phyloP scores from a whole-genome alignment of 2,113 vertebrate species.

The human (Homo sapiens) region GRCh38 chr15:42089501-42090000 shows the following conservation, averaged over 20 bases:
- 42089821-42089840: neutral
- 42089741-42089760: neutral
- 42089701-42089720: neutral
- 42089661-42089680: neutral
- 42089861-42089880: neutral
- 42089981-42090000: neutral
- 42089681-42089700: neutral
- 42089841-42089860: neutral
- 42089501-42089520: neutral
- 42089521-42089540: neutral
- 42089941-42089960: neutral
- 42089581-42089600: neutral
- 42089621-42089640: neutral
- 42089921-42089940: neutral
- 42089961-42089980: neutral
- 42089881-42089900: neutral
- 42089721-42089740: neutral
- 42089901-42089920: neutral
- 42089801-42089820: neutral
- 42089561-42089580: neutral
- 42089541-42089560: neutral
- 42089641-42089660: neutral
- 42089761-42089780: neutral
- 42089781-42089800: neutral
- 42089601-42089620: neutral